Conservation (phyloP, 2,888 invertebrate genomes). For the Pheosia tremula region DNA sequence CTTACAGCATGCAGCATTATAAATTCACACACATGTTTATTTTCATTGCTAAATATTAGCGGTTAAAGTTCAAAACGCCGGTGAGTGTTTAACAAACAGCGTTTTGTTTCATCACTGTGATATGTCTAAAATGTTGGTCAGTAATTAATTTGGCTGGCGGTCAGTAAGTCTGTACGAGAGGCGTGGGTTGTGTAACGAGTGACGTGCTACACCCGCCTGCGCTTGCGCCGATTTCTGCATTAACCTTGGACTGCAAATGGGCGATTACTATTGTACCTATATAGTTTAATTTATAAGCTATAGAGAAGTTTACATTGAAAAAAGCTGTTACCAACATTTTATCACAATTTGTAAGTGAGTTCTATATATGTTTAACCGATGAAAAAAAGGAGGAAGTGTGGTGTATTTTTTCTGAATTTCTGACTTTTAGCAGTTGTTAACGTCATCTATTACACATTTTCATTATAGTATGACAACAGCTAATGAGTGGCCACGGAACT, state of each 20-base stretch:
- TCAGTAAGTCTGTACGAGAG: constrained; percentile 50
- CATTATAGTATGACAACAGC: no score
- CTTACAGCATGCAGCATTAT: background rate
- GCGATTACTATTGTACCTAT: constrained; percentile 17
- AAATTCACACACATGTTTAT: constrained; percentile 1
- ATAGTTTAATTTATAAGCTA: constrained; percentile 33
- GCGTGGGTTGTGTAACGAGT: constrained; percentile 61
- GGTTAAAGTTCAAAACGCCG: constrained; percentile 41
- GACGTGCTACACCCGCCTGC: constrained; percentile 55
- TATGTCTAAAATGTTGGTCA: constrained; percentile 43
- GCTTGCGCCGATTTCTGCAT: constrained; percentile 53
- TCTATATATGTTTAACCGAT: no score
- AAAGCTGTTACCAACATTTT: no score
- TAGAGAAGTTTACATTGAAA: constrained; percentile 1
- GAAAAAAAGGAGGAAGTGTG: no score
- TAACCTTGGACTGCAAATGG: constrained; percentile 61
- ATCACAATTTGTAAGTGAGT: no score
- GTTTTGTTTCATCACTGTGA: constrained; percentile 41
- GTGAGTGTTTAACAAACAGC: constrained; percentile 33
- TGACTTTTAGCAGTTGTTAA: no score
- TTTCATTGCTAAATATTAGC: constrained; percentile 16
- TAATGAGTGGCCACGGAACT: no score
- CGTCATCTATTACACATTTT: no score
- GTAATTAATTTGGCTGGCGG: constrained; percentile 58
- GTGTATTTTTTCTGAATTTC: no score